These are phyloP conservation scores for Sinella curviseta DNA, from an alignment of 1,140 invertebrate genomes.

Conservation along the genomic window DNA sequence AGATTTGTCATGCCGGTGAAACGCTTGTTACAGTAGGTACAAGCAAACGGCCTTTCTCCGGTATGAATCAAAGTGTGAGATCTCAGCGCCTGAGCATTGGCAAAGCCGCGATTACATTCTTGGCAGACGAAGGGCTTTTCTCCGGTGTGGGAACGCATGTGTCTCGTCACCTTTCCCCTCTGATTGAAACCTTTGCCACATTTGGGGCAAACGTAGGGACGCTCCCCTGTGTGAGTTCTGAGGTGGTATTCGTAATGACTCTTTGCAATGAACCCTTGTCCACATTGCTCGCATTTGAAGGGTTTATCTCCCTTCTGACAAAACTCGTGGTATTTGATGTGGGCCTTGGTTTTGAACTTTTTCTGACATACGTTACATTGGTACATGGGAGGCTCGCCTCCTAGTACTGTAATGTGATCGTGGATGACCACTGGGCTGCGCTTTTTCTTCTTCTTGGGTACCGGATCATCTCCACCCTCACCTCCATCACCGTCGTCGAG, in stretches of 20 bases:
- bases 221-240: constrained; percentile 56
- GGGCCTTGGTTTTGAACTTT: constrained; percentile 61
- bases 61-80: constrained; percentile 48
- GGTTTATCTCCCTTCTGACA: constrained; percentile 48
- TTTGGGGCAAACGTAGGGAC: constrained; percentile 60
- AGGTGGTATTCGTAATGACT: constrained; percentile 50
- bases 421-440: constrained; percentile 42
- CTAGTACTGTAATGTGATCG: constrained; percentile 44
- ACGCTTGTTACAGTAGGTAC: constrained; percentile 53
- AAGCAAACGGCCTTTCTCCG: constrained; percentile 53
- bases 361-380: constrained; percentile 60
- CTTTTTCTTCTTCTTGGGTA: constrained; percentile 41
- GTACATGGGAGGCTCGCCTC: constrained; percentile 51
- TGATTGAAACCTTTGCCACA: constrained; percentile 60
- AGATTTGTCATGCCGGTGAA: constrained; percentile 56
- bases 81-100: constrained; percentile 47
- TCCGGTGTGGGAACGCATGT: constrained; percentile 50
- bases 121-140: constrained; percentile 49
- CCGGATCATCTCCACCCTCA: not conserved
- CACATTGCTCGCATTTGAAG: constrained; percentile 49
- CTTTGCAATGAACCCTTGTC: constrained; percentile 50
- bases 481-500: not conserved
- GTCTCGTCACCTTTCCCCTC: constrained; percentile 54
- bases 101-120: constrained; percentile 46
- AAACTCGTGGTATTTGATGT: constrained; percentile 50